These are phyloP conservation scores for Litoditis marina DNA, from an alignment of 2,888 invertebrate genomes.

Conservation along the genomic window DNA sequence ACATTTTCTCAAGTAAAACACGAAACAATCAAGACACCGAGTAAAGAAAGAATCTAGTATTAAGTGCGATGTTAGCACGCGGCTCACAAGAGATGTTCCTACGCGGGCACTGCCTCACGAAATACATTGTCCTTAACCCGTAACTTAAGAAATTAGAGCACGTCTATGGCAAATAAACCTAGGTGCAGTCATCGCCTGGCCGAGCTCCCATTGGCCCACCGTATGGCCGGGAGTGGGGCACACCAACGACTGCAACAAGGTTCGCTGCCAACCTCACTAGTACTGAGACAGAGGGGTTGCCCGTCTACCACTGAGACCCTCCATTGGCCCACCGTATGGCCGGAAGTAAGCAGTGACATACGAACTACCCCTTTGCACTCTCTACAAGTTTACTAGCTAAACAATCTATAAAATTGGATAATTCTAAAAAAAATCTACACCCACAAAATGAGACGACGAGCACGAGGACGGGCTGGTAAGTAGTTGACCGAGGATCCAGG, in stretches of 20 bases:
- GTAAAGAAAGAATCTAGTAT: too few relatives aligned
- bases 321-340: slow-evolving; percentile 4
- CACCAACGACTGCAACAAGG: background rate
- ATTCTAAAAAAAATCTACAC: background rate
- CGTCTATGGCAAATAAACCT: background rate
- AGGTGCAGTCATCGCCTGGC: background rate
- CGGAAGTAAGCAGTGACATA: background rate
- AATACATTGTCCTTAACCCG: background rate
- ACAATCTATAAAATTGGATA: too few relatives aligned
- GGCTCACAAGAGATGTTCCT: background rate
- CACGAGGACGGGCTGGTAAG: background rate
- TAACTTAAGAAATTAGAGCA: background rate
- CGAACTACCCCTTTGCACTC: too few relatives aligned
- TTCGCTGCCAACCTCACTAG: background rate
- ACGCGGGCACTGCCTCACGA: background rate
- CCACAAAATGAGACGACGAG: background rate
- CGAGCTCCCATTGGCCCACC: slow-evolving; percentile 2
- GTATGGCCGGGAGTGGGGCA: slow-evolving; percentile 1
- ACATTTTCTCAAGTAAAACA: background rate
- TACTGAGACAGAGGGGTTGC: background rate
- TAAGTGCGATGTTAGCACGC: background rate
- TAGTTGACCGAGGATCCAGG: too few relatives aligned
- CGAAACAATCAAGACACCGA: background rate
- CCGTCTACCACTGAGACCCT: background rate
- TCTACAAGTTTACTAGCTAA: too few relatives aligned